Percentiles rank a stretch among this genome's conserved stretches.
Conservation (phyloP, 2,888 invertebrate genomes). For the Heteromurus nitidus region DNA sequence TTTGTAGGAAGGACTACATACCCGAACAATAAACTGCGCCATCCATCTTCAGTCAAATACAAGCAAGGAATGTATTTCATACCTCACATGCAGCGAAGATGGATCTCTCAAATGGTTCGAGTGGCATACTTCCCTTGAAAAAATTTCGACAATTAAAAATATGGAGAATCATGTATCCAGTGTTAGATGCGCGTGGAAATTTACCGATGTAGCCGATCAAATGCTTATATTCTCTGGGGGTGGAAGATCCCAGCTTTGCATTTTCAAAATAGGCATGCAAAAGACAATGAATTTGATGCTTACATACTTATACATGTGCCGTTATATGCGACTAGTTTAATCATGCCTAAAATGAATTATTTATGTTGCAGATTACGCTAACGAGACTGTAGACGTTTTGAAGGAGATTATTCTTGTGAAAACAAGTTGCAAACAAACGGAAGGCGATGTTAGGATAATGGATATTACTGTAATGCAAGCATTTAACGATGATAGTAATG, state of each 20-base stretch:
- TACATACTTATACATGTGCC: not conserved
- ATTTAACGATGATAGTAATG: conserved; percentile 1
- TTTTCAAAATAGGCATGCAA: conserved; percentile 48
- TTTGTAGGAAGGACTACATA: conserved; percentile 64
- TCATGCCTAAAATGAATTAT: too few relatives aligned
- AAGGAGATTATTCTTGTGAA: conserved; percentile 61
- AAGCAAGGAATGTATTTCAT: conserved; percentile 5
- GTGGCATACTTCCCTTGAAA: conserved; percentile 37
- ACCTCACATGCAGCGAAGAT: conserved; percentile 66
- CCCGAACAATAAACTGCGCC: conserved; percentile 64
- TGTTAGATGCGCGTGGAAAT: conserved; percentile 39
- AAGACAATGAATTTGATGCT: too few relatives aligned
- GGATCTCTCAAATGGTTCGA: conserved; percentile 60
- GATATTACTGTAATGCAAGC: conserved; percentile 39
- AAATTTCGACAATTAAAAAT: conserved; percentile 32
- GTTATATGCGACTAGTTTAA: too few relatives aligned
- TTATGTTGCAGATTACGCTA: not conserved
- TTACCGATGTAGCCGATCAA: conserved; percentile 16
- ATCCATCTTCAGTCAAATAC: not conserved
- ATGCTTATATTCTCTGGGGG: conserved; percentile 60
- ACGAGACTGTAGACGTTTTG: conserved; percentile 28
- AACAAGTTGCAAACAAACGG: conserved; percentile 45
- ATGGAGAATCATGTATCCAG: conserved; percentile 66
- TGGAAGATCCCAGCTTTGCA: conserved; percentile 62
- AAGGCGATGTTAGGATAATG: conserved; percentile 66